These are phyloP conservation scores for Acholoe squamosa DNA, from an alignment of 2,888 invertebrate genomes.

Conservation along the genomic window DNA sequence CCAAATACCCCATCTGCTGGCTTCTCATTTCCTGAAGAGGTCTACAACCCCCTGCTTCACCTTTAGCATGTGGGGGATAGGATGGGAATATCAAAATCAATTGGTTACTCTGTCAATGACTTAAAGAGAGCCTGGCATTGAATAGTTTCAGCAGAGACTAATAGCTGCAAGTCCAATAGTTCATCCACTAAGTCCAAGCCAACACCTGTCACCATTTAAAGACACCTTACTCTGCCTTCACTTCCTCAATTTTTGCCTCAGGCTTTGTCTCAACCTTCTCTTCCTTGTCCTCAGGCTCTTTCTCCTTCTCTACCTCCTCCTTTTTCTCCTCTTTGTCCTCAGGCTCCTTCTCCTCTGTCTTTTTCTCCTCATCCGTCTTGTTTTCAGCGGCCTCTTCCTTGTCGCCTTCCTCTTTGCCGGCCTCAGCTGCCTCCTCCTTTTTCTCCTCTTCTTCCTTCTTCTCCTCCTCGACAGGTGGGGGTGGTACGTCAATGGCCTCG, in stretches of 20 bases:
- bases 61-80: background rate
- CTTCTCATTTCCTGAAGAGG: no score
- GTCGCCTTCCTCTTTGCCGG: slow-evolving; percentile 49
- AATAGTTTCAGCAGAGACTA: background rate
- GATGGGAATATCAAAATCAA: background rate
- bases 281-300: slow-evolving; percentile 50
- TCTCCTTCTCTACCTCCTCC: slow-evolving; percentile 55
- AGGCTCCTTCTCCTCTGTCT: slow-evolving; percentile 61
- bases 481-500: slow-evolving; percentile 75
- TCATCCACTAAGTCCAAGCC: background rate
- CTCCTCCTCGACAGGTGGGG: slow-evolving; percentile 72
- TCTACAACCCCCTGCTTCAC: no score
- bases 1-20: no score
- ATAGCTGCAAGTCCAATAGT: background rate
- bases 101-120: background rate
- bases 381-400: slow-evolving; percentile 65
- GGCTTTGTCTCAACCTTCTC: slow-evolving; percentile 1
- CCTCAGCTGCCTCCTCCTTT: slow-evolving; percentile 61
- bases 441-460: slow-evolving; percentile 67
- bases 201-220: background rate
- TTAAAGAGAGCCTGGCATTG: background rate
- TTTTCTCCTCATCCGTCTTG: slow-evolving; percentile 64
- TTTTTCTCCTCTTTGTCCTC: slow-evolving; percentile 65
- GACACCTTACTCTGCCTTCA: slow-evolving; percentile 1
- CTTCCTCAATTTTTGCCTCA: background rate